Evolutionary conservation across 2,113 vertebrate species (phyloP).

Genomic region (Hippocampus mohnikei): DNA sequence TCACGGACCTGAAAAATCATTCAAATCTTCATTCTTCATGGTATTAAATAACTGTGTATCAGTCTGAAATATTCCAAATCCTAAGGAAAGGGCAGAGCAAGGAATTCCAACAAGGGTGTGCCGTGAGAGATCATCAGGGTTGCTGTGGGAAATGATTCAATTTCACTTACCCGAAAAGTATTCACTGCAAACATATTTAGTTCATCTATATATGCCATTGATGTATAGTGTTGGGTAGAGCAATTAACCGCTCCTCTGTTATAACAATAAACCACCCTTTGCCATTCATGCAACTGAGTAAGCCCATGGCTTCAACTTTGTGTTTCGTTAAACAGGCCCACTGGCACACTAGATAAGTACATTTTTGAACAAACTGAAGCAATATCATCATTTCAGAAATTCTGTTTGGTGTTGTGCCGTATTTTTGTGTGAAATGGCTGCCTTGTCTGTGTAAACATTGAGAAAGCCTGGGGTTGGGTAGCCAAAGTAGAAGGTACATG

Average conservation of each 20-base stretch:
- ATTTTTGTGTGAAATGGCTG: not conserved
- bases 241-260: not conserved
- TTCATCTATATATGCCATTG: not conserved
- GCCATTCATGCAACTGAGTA: not conserved
- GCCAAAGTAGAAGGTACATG: conserved; percentile 35
- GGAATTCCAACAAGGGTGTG: not conserved
- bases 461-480: not conserved
- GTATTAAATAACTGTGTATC: not conserved
- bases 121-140: not conserved
- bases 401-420: not conserved
- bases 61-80: not conserved
- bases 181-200: not conserved
- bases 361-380: not conserved
- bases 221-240: not conserved
- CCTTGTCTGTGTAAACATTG: not conserved
- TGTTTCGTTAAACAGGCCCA: not conserved
- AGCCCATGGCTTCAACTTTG: not conserved
- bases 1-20: not conserved
- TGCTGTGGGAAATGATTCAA: not conserved
- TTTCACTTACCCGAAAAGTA: not conserved
- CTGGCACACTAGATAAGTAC: not conserved
- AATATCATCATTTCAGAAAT: not conserved
- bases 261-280: not conserved
- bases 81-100: not conserved
- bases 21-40: not conserved